Evolutionary conservation across 2,888 invertebrate genomes (phyloP).

Genomic region (Poecilobothrus nobilitatus): DNA sequence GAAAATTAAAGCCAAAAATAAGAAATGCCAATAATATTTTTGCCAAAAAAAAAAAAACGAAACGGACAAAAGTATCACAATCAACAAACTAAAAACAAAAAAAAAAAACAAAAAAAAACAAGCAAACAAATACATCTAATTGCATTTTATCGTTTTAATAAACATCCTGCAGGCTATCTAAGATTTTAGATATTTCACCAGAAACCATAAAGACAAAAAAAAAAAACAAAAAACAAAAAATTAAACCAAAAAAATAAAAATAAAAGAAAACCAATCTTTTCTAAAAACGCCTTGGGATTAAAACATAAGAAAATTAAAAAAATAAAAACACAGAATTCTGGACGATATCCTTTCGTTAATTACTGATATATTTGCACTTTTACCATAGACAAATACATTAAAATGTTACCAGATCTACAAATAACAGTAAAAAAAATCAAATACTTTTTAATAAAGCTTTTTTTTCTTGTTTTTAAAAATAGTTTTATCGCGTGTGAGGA

Average conservation of each 20-base stretch:
- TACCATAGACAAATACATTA: too few species aligned
- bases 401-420: too few species aligned
- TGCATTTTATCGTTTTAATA: slow-evolving; percentile 3
- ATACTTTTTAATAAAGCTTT: too few species aligned
- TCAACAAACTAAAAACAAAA: neutral
- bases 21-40: neutral
- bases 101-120: neutral
- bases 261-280: neutral
- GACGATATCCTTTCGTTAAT: slow-evolving; percentile 4
- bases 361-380: neutral
- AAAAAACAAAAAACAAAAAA: neutral
- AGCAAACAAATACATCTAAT: neutral
- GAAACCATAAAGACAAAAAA: neutral
- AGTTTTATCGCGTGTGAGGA: too few species aligned
- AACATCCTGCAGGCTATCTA: neutral
- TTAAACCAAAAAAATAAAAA: too few species aligned
- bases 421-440: too few species aligned
- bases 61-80: neutral
- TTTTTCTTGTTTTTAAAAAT: too few species aligned
- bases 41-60: neutral
- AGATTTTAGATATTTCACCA: neutral
- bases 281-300: neutral
- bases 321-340: neutral
- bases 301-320: neutral
- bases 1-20: neutral